A percentile compares a stretch with the other conserved stretches of the same genome.
Conservation (phyloP, 2,113 vertebrate genomes). For the Phyllostomus hastatus region DNA sequence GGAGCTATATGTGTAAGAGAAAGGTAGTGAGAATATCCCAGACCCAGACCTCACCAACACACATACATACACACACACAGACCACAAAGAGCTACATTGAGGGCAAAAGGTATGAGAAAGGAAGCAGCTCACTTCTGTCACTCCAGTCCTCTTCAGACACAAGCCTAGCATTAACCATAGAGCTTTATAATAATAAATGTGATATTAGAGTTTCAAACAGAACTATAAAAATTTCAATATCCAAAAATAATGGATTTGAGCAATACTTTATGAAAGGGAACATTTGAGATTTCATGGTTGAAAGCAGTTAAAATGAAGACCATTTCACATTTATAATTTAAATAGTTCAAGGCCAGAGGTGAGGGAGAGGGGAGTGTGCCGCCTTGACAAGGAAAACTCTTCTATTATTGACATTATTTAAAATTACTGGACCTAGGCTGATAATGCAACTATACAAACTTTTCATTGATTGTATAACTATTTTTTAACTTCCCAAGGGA, state of each 20-base stretch:
- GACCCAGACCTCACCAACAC: background rate
- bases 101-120: background rate
- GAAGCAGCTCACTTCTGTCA: background rate
- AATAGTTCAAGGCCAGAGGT: background rate
- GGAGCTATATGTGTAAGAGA: background rate
- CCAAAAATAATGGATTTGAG: background rate
- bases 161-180: background rate
- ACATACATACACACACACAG: background rate
- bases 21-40: background rate
- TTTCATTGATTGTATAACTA: background rate
- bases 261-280: background rate
- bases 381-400: background rate
- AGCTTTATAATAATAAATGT: background rate
- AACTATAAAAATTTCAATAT: background rate
- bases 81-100: background rate
- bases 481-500: background rate
- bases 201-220: background rate
- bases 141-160: background rate
- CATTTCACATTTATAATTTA: background rate
- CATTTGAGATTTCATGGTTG: background rate
- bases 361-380: background rate
- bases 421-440: background rate
- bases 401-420: background rate
- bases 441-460: background rate
- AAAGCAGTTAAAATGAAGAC: background rate